Base-by-base conservation (phyloP, 2,797 vertebrate genomes). In the Notoglanidium macrostoma region DNA sequence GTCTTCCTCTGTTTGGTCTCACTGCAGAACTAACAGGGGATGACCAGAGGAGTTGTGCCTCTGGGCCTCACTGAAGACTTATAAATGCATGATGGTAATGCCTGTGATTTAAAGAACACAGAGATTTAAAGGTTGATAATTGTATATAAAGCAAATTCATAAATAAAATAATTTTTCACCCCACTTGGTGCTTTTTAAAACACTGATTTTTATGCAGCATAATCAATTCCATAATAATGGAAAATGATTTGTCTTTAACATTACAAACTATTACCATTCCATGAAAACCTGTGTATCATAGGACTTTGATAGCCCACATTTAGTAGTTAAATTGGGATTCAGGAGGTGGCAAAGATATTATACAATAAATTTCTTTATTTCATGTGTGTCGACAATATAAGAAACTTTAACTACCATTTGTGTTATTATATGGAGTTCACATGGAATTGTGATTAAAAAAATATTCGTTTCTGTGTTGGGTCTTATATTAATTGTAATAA, bases 1-100 rank as follows among this genome's bases (percentile, higher is more conserved):
- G 88, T 94, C 89, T 74, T 90, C 91, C 93, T 92, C 87, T 92
- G 72, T 94, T 93, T 88, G 44, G 67, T 65, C 81, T 89, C 84
- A 73, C 77, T 44, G 87, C 84, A 87, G 67, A 89, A 78, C 88
- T 90, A 89, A 91, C 89, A 86, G 86, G 87, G 84, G 84, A 87
- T 90, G 88, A 90, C 88, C 89, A 86, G 55, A 70, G 76, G 84
- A 83, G 76, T 80, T 89, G 85, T 83, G 85, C 84, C 51, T 88
- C 82, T 85, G 77, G 86, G 70, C 70, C 82, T 90, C 49, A 76
- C 54, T 23, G 77, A 57, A 90, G 77, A 46, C 72, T 76, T 74
- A 51, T 87, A 76, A 85, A 72, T 70, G 35, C 40, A 78, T 85
- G 17, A 14, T 84, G n/a, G 59, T 76, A 65, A 84, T 29, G 83